Percentiles rank a stretch among this genome's conserved stretches.
phyloP scores from a whole-genome alignment of 2,113 vertebrate species.

The Cochlearius cochlearius region DNA sequence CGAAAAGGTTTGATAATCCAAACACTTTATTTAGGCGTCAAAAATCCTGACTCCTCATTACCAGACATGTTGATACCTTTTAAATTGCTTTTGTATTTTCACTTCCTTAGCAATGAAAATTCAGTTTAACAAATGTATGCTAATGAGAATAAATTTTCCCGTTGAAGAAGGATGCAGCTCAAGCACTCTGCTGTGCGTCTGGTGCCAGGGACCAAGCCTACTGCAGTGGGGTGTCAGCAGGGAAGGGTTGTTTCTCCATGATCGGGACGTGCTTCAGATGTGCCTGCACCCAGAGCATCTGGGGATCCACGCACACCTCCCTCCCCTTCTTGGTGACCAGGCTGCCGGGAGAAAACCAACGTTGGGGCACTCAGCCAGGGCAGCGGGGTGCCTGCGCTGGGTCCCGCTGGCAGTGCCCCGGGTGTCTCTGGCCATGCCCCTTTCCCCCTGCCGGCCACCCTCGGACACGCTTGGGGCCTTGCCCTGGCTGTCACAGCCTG shows the following conservation, averaged over 20 bases:
- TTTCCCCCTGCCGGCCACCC: not conserved
- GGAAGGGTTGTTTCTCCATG: fast-evolving
- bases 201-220: fast-evolving
- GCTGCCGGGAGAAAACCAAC: not conserved
- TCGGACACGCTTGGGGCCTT: not conserved
- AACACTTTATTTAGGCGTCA: not conserved
- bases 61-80: not conserved
- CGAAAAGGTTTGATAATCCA: not conserved
- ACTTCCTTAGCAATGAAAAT: not conserved
- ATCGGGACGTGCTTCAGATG: fast-evolving
- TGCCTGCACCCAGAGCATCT: fast-evolving
- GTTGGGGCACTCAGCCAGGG: not conserved
- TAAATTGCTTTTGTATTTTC: not conserved
- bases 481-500: not conserved
- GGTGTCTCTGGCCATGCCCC: not conserved
- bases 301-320: fast-evolving
- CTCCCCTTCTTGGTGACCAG: fast-evolving
- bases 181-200: fast-evolving
- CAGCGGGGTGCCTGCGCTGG: fast-evolving
- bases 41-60: not conserved
- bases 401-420: not conserved
- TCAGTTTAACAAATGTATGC: not conserved
- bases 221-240: not conserved
- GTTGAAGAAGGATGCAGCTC: not conserved
- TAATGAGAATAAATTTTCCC: not conserved